These are phyloP conservation scores for Acanthoscelides obtectus DNA, from an alignment of 2,888 invertebrate genomes.

Conservation along the genomic window DNA sequence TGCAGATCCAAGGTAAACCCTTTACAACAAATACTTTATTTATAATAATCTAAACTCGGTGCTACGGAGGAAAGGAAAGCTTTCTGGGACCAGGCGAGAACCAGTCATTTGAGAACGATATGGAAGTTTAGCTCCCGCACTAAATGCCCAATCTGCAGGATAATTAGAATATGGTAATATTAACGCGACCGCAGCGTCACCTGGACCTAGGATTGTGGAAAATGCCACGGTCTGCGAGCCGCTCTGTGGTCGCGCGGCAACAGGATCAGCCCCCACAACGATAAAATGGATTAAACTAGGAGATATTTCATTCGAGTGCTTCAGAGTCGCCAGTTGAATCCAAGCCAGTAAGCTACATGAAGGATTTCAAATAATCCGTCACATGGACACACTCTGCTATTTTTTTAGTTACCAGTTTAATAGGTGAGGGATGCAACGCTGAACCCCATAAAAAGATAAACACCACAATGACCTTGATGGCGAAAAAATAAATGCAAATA, in stretches of 20 bases:
- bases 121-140: background rate
- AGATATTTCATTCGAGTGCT: background rate
- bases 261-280: background rate
- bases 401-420: no score
- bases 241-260: background rate
- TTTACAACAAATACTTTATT: no score
- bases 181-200: background rate
- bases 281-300: background rate
- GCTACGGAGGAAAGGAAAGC: no score
- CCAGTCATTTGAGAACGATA: no score
- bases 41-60: no score
- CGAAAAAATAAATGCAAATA: no score
- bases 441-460: no score
- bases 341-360: background rate
- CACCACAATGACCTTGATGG: no score
- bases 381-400: no score
- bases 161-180: background rate
- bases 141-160: background rate
- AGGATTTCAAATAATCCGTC: background rate
- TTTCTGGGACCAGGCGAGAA: no score
- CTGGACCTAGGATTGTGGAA: background rate
- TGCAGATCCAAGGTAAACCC: no score
- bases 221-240: background rate
- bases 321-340: background rate
- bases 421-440: no score